A percentile compares a stretch with the other conserved stretches of the same genome.
phyloP scores from a whole-genome alignment of 1,140 invertebrate species.

The Epicauta chinensis region DNA sequence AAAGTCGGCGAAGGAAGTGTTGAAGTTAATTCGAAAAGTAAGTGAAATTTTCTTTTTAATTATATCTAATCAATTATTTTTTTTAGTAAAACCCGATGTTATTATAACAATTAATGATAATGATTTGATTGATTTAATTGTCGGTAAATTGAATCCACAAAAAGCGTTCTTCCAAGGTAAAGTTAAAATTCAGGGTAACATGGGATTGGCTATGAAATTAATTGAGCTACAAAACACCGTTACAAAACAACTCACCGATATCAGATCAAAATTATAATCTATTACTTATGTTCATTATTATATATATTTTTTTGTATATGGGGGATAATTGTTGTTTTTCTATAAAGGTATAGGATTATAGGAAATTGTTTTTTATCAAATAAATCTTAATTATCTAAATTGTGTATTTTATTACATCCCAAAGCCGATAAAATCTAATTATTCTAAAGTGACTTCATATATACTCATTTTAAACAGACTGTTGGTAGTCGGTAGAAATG shows the following conservation, averaged over 20 bases:
- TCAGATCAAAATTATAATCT: constrained; percentile 66
- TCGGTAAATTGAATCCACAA: constrained; percentile 87
- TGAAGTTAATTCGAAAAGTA: constrained; percentile 67
- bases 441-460: too few relatives aligned
- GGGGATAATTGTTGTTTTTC: too few relatives aligned
- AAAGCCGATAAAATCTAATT: too few relatives aligned
- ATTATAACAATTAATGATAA: constrained; percentile 82
- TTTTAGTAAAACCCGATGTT: constrained; percentile 80
- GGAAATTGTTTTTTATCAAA: too few relatives aligned
- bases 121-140: constrained; percentile 79
- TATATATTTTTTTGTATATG: not conserved
- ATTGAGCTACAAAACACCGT: constrained; percentile 75
- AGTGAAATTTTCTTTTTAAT: constrained; percentile 21
- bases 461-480: too few relatives aligned
- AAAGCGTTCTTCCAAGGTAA: constrained; percentile 98
- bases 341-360: too few relatives aligned
- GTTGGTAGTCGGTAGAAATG: too few relatives aligned
- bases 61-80: constrained; percentile 5
- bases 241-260: constrained; percentile 61
- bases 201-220: constrained; percentile 92
- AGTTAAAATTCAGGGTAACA: constrained; percentile 92
- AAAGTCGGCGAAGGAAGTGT: constrained; percentile 84
- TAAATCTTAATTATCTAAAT: too few relatives aligned
- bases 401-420: too few relatives aligned
- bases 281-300: constrained; percentile 9